phyloP scores from a whole-genome alignment of 2,888 invertebrate species.

The Pemphredon lugubris region DNA sequence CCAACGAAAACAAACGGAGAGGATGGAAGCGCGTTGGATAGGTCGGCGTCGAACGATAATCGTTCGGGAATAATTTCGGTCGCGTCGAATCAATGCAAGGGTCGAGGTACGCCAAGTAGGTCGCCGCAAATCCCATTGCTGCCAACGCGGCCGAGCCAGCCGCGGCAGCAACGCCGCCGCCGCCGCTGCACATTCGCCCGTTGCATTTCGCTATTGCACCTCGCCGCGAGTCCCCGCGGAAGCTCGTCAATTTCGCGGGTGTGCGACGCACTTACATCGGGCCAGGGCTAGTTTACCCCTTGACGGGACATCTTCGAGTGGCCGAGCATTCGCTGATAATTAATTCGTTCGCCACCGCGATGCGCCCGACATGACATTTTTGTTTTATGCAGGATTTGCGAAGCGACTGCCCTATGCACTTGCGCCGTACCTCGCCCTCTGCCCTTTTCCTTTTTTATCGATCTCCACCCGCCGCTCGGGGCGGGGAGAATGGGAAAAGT shows the following conservation, averaged over 20 bases:
- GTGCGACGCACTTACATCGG: neutral
- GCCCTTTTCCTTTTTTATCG: too few species aligned
- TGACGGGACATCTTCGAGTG: slow-evolving; percentile 2
- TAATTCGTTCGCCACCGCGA: neutral
- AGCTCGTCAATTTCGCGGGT: slow-evolving; percentile 56
- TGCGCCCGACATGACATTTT: neutral
- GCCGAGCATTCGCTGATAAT: neutral
- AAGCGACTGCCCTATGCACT: too few species aligned
- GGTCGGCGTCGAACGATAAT: slow-evolving; percentile 63
- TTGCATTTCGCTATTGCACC: slow-evolving; percentile 48
- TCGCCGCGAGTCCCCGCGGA: slow-evolving; percentile 47
- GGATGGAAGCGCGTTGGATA: neutral
- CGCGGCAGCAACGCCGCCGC: too few species aligned
- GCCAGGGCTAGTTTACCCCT: neutral
- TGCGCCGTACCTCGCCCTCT: too few species aligned
- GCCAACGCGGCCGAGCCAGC: slow-evolving; percentile 70
- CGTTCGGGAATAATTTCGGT: slow-evolving; percentile 74
- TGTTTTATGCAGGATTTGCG: neutral
- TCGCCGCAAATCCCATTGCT: slow-evolving; percentile 78
- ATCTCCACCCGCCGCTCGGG: too few species aligned
- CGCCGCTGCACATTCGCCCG: slow-evolving; percentile 47
- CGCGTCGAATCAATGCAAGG: slow-evolving; percentile 78
- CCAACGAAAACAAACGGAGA: neutral
- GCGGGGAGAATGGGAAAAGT: too few species aligned
- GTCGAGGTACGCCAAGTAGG: slow-evolving; percentile 81